Evolutionary conservation across 2,888 invertebrate species (phyloP).

Genomic region (Aleiodes testaceus): DNA sequence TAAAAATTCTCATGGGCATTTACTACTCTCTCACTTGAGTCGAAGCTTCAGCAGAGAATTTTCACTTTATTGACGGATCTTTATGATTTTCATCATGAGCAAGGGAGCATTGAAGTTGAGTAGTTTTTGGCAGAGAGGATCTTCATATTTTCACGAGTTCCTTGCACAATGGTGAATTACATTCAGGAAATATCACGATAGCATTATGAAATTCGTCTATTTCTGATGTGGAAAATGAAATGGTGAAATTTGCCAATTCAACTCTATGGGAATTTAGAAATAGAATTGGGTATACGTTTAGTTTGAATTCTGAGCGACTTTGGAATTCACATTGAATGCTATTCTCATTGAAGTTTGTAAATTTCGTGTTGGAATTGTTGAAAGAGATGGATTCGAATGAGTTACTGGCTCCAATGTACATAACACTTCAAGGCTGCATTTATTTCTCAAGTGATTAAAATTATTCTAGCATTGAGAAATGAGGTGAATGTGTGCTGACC

Average conservation of each 20-base stretch:
- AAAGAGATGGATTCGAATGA: slow-evolving; percentile 1
- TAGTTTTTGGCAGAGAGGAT: too few species aligned
- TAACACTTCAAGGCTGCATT: not conserved
- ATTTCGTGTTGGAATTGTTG: not conserved
- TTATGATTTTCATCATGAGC: slow-evolving; percentile 3
- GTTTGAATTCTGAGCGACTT: not conserved
- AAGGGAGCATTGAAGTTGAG: not conserved
- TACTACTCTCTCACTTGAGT: slow-evolving; percentile 47
- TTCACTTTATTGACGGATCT: slow-evolving; percentile 1
- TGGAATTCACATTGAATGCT: not conserved
- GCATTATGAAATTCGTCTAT: too few species aligned
- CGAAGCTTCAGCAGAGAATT: not conserved
- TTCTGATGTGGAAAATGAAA: too few species aligned
- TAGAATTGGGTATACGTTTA: not conserved
- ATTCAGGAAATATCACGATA: too few species aligned
- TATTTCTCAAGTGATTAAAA: slow-evolving; percentile 22
- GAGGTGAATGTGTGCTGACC: not conserved
- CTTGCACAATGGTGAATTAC: too few species aligned
- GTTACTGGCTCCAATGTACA: slow-evolving; percentile 13
- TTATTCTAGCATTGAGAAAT: not conserved
- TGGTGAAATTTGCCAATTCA: not conserved
- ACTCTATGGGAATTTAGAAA: not conserved
- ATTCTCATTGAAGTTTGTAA: not conserved
- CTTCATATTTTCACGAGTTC: too few species aligned
- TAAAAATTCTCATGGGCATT: slow-evolving; percentile 32